These are phyloP conservation scores for Mimas tiliae DNA, from an alignment of 2,888 invertebrate genomes.

Conservation along the genomic window DNA sequence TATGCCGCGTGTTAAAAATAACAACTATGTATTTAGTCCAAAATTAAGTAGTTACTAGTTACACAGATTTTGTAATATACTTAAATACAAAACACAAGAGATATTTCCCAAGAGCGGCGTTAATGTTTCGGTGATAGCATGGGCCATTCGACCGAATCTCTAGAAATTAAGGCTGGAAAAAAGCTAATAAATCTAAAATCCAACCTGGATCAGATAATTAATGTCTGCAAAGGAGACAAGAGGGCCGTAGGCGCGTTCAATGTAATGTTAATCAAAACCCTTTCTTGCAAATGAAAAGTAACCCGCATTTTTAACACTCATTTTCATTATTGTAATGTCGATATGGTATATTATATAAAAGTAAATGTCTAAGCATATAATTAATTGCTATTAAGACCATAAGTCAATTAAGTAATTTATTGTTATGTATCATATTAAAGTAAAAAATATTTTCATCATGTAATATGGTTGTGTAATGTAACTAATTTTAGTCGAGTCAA, in stretches of 20 bases:
- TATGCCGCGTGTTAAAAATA: too few relatives aligned
- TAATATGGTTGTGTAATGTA: too few relatives aligned
- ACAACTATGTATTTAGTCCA: too few relatives aligned
- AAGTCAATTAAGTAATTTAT: not conserved
- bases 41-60: constrained; percentile 23
- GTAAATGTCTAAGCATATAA: too few relatives aligned
- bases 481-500: too few relatives aligned
- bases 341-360: too few relatives aligned
- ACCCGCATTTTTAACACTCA: constrained; percentile 43
- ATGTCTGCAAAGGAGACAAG: constrained; percentile 59
- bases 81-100: constrained; percentile 65
- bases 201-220: constrained; percentile 72
- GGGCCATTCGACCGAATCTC: constrained; percentile 81
- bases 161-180: constrained; percentile 79
- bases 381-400: not conserved
- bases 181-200: constrained; percentile 81
- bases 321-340: constrained; percentile 50
- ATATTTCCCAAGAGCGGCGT: constrained; percentile 80
- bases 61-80: constrained; percentile 64
- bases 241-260: constrained; percentile 38
- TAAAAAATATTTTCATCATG: too few relatives aligned
- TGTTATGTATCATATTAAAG: too few relatives aligned
- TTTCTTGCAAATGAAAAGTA: constrained; percentile 49
- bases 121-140: constrained; percentile 78
- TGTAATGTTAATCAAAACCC: constrained; percentile 67